A percentile compares a stretch with the other conserved stretches of the same genome.
Evolutionary conservation across 2,888 invertebrate species (phyloP).

Genomic region (Pteria penguin): DNA sequence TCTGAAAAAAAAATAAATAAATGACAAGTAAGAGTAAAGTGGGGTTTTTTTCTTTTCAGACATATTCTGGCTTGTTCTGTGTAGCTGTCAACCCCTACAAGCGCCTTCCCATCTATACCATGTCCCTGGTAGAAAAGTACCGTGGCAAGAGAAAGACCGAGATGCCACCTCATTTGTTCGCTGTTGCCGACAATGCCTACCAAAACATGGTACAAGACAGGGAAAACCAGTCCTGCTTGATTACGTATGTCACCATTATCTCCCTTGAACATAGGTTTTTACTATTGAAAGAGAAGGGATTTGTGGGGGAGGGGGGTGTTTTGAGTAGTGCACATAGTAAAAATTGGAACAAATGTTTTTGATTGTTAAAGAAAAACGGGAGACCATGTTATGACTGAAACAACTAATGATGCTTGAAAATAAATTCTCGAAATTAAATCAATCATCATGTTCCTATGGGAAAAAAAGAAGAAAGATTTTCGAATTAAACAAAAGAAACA

Average conservation of each 20-base stretch:
- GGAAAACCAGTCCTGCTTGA: not conserved
- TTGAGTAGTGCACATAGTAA: no score
- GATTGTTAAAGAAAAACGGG: no score
- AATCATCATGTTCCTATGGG: no score
- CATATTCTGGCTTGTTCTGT: slow-evolving; percentile 99
- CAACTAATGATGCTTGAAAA: no score
- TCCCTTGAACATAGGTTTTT: no score
- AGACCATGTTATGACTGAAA: no score
- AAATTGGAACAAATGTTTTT: no score
- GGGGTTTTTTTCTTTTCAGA: slow-evolving; percentile 85
- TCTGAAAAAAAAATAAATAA: not conserved
- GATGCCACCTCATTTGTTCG: slow-evolving; percentile 99
- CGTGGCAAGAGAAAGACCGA: slow-evolving; percentile 99
- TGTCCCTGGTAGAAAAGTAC: slow-evolving; percentile 97
- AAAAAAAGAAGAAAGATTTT: no score
- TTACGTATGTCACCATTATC: not conserved
- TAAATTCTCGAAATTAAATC: no score
- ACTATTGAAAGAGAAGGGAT: no score
- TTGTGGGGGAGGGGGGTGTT: no score
- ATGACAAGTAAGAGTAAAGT: not conserved
- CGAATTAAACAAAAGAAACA: no score
- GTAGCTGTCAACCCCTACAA: slow-evolving; percentile 99
- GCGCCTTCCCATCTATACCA: slow-evolving; percentile 99
- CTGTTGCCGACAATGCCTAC: slow-evolving; percentile 99
- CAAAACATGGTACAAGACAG: slow-evolving; percentile 97